Evolutionary conservation across 1,140 invertebrate genomes (phyloP).

Genomic region (Drosophila kanapiae): DNA sequence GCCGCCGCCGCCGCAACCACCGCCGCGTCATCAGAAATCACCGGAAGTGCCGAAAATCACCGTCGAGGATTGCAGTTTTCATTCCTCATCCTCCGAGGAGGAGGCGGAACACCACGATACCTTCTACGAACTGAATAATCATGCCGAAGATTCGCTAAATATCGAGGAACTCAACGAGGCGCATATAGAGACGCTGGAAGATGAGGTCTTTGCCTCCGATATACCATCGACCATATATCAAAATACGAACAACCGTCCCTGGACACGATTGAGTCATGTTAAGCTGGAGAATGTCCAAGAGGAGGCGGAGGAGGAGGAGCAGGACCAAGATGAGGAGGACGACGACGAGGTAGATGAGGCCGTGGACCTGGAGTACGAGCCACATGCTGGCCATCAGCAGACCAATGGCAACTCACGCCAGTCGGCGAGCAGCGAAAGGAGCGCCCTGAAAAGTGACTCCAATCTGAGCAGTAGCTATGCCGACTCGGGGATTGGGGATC

Average conservation of each 20-base stretch:
- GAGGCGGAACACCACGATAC: constrained; percentile 13
- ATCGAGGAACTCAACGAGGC: constrained; percentile 69
- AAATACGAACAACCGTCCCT: constrained; percentile 52
- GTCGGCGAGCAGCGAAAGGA: constrained; percentile 69
- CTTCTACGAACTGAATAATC: constrained; percentile 70
- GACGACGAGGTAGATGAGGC: constrained; percentile 56
- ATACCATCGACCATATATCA: constrained; percentile 76
- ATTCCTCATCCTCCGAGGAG: constrained; percentile 6
- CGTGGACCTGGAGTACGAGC: constrained; percentile 52
- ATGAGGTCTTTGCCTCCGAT: constrained; percentile 70
- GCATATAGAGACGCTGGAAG: constrained; percentile 60
- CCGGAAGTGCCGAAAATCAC: constrained; percentile 76
- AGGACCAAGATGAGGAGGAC: constrained; percentile 48
- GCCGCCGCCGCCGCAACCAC: constrained; percentile 41
- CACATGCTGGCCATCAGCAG: constrained; percentile 30
- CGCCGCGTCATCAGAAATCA: constrained; percentile 51
- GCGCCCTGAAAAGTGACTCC: constrained; percentile 77
- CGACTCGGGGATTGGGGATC: constrained; percentile 76
- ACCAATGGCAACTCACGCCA: constrained; percentile 51
- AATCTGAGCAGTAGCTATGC: constrained; percentile 80
- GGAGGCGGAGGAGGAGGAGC: constrained; percentile 63
- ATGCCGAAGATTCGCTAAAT: constrained; percentile 32
- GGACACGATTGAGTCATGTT: constrained; percentile 73
- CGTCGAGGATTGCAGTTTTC: constrained; percentile 73
- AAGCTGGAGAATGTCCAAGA: constrained; percentile 81